phyloP scores from a whole-genome alignment of 2,797 vertebrate genomes.

The Myotis planiceps region DNA sequence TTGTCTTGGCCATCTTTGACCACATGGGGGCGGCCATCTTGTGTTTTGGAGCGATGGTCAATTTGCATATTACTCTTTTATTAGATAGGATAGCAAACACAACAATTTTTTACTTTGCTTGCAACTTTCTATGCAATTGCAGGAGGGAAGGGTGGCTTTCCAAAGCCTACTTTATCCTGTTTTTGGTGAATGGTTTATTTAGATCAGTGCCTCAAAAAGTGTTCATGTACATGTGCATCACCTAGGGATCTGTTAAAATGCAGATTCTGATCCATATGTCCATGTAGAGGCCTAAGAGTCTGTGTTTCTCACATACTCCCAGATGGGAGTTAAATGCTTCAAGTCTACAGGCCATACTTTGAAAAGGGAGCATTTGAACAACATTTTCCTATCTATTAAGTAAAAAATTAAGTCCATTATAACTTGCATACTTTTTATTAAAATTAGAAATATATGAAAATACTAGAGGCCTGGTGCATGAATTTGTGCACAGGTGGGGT shows the following conservation, averaged over 20 bases:
- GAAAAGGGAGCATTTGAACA: not conserved
- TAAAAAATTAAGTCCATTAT: not conserved
- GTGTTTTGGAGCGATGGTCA: too few species aligned
- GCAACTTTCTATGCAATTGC: not conserved
- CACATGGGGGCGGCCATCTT: too few species aligned
- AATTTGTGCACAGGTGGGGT: too few species aligned
- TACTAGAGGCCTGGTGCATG: not conserved
- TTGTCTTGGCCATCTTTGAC: too few species aligned
- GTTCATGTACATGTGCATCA: not conserved
- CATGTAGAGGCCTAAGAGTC: not conserved
- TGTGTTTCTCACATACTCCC: not conserved
- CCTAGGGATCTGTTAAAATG: not conserved
- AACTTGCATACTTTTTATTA: not conserved
- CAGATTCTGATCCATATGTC: not conserved
- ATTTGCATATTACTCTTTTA: too few species aligned
- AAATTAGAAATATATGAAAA: constrained; percentile 43
- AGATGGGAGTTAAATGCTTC: not conserved
- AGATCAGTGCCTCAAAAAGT: not conserved
- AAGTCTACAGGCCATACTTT: not conserved
- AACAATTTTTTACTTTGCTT: not conserved
- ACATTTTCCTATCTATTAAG: not conserved
- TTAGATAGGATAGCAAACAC: not conserved
- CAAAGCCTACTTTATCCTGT: not conserved
- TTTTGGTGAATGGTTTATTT: not conserved
- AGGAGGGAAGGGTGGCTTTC: not conserved